Evolutionary conservation across 2,888 invertebrate species (phyloP), one percentile per base, ranked within the genome.

Genomic region (Sminthurinus aureus): DNA sequence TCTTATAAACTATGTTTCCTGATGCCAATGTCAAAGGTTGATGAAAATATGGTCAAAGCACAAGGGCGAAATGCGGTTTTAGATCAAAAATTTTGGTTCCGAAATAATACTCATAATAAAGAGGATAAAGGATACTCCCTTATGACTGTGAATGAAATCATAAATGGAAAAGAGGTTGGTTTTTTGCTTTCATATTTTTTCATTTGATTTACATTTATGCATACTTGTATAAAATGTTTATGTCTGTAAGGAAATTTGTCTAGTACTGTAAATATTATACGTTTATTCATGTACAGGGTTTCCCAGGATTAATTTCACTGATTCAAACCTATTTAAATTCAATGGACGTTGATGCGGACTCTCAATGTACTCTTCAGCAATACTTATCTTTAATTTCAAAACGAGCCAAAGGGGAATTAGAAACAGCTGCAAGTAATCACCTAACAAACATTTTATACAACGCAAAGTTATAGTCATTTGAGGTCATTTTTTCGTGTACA

Each of bases 311-410:
- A 89, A 94, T 98, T 87, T 96, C 98, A 4, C 92, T 99, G 89
- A 97, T 99, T 85, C 95, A 97, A 90, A 96, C 95, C 89, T 99
- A 98, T 91, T 92, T 99, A 89, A 95, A 95, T 87, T 96, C 95
- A 85, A 96, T 98, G 94, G 98, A 99, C 90, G 96, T 98, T 79
- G 99, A 99, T 91, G 97, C 98, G 0, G 99, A 99, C 91, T 99
- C 98, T 69, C 96, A 97, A 90, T 99, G 99, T 91, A 97, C 98
- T 12, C 96, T 99, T 89, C 96, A 96, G 90, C 96, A 98, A 91
- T 99, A 99, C 92, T 93, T 99, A 86, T 96, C 95, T 90, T 93
- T 98, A 85, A 98, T 99, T 90, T 95, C 95, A 90, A 93, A 94
- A 83, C 93, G 96, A 89, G 96, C 97, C 9, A 93, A 95, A 88